Percentiles rank a stretch among this genome's conserved stretches.
These are phyloP conservation scores for Eupeodes luniger DNA, from an alignment of 2,888 invertebrate species.

Conservation along the genomic window DNA sequence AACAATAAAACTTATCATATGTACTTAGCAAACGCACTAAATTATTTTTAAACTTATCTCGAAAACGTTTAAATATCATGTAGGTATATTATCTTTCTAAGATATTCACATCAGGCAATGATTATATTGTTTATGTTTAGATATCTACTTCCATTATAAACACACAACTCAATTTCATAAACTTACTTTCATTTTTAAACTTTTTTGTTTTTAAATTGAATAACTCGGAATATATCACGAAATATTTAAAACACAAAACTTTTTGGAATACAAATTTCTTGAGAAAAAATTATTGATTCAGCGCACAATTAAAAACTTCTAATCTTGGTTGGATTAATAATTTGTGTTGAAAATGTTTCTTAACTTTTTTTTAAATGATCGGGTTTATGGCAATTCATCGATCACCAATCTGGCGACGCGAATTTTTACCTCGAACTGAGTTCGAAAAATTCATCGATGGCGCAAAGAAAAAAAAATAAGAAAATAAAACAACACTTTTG, in stretches of 20 bases:
- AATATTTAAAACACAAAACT: not conserved
- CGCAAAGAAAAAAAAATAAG: conserved; percentile 48
- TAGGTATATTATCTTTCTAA: not conserved
- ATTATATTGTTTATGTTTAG: conserved; percentile 13
- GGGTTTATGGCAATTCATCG: conserved; percentile 70
- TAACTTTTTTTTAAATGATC: conserved; percentile 31
- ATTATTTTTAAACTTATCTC: conserved; percentile 1
- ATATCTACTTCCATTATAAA: too few species aligned
- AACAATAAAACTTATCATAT: not conserved
- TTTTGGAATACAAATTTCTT: not conserved
- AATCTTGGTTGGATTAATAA: conserved; percentile 54
- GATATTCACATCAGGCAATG: conserved; percentile 1
- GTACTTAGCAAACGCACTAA: not conserved
- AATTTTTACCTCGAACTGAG: conserved; percentile 69
- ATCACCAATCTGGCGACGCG: conserved; percentile 71
- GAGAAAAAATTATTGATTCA: not conserved
- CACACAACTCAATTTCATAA: not conserved
- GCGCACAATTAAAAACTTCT: not conserved
- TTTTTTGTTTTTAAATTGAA: not conserved
- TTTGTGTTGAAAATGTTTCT: conserved; percentile 16
- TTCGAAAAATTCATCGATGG: conserved; percentile 53
- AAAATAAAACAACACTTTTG: conserved; percentile 36
- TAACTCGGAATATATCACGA: not conserved
- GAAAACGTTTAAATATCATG: not conserved
- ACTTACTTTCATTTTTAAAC: conserved; percentile 34